phyloP scores from a whole-genome alignment of 2,797 vertebrate genomes.

The Australoheros facetus region DNA sequence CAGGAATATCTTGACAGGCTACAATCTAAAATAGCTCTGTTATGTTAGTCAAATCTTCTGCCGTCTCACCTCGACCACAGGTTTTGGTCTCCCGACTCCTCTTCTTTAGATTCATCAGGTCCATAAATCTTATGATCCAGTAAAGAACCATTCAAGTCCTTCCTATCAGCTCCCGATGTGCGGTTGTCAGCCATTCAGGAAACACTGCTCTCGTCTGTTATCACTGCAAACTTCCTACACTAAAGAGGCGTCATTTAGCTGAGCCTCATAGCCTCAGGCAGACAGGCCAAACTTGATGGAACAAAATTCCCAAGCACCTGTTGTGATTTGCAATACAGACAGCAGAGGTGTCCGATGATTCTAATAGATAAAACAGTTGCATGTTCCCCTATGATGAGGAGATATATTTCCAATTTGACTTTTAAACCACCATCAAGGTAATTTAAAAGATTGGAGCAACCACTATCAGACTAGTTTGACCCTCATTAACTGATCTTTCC shows the following conservation, averaged over 20 bases:
- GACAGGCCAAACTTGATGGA: constrained; percentile 54
- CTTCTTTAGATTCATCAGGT: not conserved
- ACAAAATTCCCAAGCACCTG: not conserved
- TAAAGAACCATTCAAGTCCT: not conserved
- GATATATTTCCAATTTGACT: not conserved
- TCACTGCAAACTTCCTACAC: not conserved
- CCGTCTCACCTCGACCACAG: constrained; percentile 72
- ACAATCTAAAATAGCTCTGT: not conserved
- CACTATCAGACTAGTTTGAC: not conserved
- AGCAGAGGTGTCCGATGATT: not conserved
- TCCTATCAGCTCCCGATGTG: not conserved
- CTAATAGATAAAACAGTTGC: not conserved
- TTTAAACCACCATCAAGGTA: not conserved
- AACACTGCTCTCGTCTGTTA: not conserved
- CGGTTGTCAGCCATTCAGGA: constrained; percentile 60
- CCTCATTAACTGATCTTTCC: not conserved
- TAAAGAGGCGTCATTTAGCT: not conserved
- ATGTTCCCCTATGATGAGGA: not conserved
- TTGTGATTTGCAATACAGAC: not conserved
- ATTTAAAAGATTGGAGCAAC: not conserved
- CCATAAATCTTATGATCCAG: not conserved
- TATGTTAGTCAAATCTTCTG: constrained; percentile 1
- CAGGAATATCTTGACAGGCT: not conserved
- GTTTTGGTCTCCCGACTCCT: not conserved
- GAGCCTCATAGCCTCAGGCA: not conserved